Base-by-base conservation (phyloP, 2,113 vertebrate genomes). In the Pachypanchax playfairii region DNA sequence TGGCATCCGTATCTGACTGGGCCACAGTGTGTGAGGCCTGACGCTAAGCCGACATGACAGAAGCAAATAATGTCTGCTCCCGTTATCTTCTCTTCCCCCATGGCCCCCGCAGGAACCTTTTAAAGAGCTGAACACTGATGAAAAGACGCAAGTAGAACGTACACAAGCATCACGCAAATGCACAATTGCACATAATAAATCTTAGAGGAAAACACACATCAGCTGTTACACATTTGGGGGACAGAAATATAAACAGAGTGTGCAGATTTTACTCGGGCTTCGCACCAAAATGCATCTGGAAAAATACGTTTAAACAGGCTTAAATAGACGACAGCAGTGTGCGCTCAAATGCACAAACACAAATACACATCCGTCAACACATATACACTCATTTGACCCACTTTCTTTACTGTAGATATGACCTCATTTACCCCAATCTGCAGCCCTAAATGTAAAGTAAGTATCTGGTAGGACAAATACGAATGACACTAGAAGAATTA, bases 21-120 rank as follows among this genome's bases (percentile, higher is more conserved):
- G 80, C 80, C 79, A 75, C 83, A 79, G 78, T 84, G 78, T 84
- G 87, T 79, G 86, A 87, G 81, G 65, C 50, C 47, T 89, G 93
- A 93, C 31, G 65, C 79, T 93, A 91, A 93, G 64, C 56, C 69
- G 68, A 92, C 74, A 86, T 88, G 90, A 91, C 92, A 91, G 89
- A 87, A 91, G 88, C 87, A 92, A 91, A 92, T 91, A 90, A 91
- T 86, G 90, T 91, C 89, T 90, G 87, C 91, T 92, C 89, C 85
- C 69, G 79, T 91, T 90, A 84, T 85, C 85, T 87, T 85, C 75
- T 88, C 81, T 85, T 80, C 79, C 81, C 85, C 87, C 80, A 75
- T 79, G 74, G 85, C 89, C 80, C n/a, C 84, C 26, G 84, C 87
- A 86, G 86, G 81, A 90, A 83, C 79, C 85, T 88, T 87, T 91